A percentile compares a stretch with the other conserved stretches of the same genome.
Conservation (phyloP, 2,113 vertebrate genomes). For the Montifringilla adamsi region DNA sequence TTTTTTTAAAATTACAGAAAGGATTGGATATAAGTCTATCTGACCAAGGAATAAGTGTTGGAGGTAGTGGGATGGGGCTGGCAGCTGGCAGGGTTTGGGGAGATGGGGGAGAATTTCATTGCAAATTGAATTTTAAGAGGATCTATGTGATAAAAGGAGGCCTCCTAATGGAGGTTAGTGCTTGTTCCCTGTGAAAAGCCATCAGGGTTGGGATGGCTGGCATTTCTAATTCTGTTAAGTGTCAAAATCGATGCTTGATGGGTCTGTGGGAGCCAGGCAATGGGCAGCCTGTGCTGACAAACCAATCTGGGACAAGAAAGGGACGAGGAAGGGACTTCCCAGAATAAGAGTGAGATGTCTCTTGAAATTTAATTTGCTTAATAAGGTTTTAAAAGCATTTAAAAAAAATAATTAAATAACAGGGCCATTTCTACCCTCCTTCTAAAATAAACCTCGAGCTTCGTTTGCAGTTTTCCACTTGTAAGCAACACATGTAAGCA, state of each 20-base stretch:
- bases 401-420: slow-evolving; percentile 57
- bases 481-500: slow-evolving; percentile 43
- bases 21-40: neutral
- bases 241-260: slow-evolving; percentile 56
- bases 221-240: slow-evolving; percentile 70
- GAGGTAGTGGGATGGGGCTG: neutral
- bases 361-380: slow-evolving; percentile 71
- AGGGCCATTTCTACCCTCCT: slow-evolving; percentile 55
- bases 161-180: slow-evolving; percentile 57
- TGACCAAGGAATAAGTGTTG: neutral
- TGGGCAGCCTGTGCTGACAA: slow-evolving; percentile 53
- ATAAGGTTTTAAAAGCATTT: slow-evolving; percentile 68
- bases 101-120: slow-evolving; percentile 7
- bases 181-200: slow-evolving; percentile 29
- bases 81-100: slow-evolving; percentile 27
- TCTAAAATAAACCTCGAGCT: slow-evolving; percentile 49
- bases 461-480: slow-evolving; percentile 67
- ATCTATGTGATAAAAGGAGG: slow-evolving; percentile 48
- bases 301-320: slow-evolving; percentile 35
- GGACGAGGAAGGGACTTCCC: neutral
- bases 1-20: neutral
- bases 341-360: slow-evolving; percentile 47
- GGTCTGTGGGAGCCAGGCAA: slow-evolving; percentile 20
- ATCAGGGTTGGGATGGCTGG: slow-evolving; percentile 19
- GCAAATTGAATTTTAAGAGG: slow-evolving; percentile 57